Base-by-base conservation (phyloP, 2,113 vertebrate genomes). In the Chelonoidis abingdonii region DNA sequence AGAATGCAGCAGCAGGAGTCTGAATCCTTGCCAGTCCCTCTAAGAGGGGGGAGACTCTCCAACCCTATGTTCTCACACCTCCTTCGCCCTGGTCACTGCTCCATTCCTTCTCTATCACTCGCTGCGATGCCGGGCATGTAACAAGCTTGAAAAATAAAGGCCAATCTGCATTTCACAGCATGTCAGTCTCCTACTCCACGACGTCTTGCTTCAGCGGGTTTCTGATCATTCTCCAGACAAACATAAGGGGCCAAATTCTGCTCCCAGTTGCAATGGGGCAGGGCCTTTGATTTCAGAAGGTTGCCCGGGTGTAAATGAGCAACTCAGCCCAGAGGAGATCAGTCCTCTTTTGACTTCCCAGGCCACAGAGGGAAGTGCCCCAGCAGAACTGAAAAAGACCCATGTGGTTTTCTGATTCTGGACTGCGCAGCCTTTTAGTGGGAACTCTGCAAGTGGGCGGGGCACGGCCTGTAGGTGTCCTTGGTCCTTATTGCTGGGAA, bases 391-490 rank as follows among this genome's bases (percentile, higher is more conserved):
- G 50, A 93, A 76, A 83, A 80, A 86, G 82, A 80, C 96, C 96
- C 93, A 65, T 14, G 75, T 22, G 65, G n/a, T 38, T 72, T 38
- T 22, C 65, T 38, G 65, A 9, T 38, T 10, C 17, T 8, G 56
- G 79, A 49, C 52, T 87, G 78, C 90, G 92, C 85, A 94, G 49
- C 57, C 93, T 89, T 94, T 96, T 88, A 86, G 38, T n/a, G 11
- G 11, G 17, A 94, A 80, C 97, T 97, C 96, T 89, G 95, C 52
- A 44, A 93, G 6, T 41, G 38, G 59, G 80, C 85, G 92, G 91
- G 38, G 80, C 95, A 90, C 86, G 65, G 9, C 35, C 59, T 62
- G 2, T 16, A 14, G 29, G 59, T 62, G 59, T 62, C 19, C 31
- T 7, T 65, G 59, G 29, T 16, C 29, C 62, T n/a, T n/a, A n/a